These are phyloP conservation scores for Cyanoliseus patagonus DNA, from an alignment of 2,113 vertebrate species.

Conservation along the genomic window DNA sequence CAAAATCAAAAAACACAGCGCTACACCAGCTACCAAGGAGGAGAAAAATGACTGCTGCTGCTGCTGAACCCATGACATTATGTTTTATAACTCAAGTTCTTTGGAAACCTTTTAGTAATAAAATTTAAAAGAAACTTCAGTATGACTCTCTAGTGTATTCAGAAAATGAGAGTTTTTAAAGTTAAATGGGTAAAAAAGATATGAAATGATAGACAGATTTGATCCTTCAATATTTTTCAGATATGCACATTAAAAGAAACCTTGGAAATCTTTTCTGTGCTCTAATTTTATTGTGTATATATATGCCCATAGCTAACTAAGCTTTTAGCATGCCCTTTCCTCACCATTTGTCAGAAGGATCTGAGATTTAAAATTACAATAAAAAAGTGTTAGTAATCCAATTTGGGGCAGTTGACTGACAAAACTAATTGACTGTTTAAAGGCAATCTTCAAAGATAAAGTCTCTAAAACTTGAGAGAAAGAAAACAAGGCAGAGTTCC, in stretches of 20 bases:
- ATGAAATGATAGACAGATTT: constrained; percentile 14
- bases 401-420: constrained; percentile 53
- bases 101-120: constrained; percentile 17
- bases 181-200: constrained; percentile 28
- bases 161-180: constrained; percentile 17
- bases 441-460: constrained; percentile 19
- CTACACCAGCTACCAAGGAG: too few species aligned
- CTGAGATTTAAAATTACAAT: constrained; percentile 38
- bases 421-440: constrained; percentile 53
- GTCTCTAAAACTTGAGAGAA: neutral
- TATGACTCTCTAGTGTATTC: neutral
- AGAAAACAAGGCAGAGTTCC: neutral
- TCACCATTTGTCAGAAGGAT: neutral
- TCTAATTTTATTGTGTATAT: constrained; percentile 17
- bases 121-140: neutral
- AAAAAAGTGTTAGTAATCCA: neutral
- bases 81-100: constrained; percentile 20
- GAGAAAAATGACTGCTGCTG: too few species aligned
- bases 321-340: neutral
- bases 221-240: constrained; percentile 21
- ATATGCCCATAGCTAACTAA: neutral
- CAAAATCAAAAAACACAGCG: too few species aligned
- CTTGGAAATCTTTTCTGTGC: neutral
- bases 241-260: neutral
- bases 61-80: neutral